A percentile compares a stretch with the other conserved stretches of the same genome.
Conservation (phyloP, 1,140 invertebrate species). For the Idris sp. region DNA sequence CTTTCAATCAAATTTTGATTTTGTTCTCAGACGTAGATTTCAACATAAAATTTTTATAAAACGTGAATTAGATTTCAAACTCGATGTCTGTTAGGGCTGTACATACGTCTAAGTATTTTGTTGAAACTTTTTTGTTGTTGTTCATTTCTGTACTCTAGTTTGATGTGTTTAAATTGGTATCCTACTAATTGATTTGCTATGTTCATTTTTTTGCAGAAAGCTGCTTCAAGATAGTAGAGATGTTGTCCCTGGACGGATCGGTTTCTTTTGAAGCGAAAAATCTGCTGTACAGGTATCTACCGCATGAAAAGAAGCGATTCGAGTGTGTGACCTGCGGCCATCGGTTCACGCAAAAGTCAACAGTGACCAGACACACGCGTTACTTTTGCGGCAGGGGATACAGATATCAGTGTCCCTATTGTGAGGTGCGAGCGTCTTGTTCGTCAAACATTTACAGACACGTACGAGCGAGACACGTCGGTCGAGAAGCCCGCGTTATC, state of each 20-base stretch:
- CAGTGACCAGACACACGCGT: slow-evolving; percentile 68
- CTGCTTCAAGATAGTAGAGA: slow-evolving; percentile 47
- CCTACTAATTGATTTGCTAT: slow-evolving; percentile 30
- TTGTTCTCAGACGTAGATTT: no score
- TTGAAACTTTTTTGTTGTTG: no score
- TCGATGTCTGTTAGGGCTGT: no score
- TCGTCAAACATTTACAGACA: slow-evolving; percentile 72
- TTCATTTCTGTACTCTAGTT: no score
- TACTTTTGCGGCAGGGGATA: slow-evolving; percentile 72
- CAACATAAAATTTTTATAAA: no score
- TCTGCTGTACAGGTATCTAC: slow-evolving; percentile 60
- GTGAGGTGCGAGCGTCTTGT: slow-evolving; percentile 68
- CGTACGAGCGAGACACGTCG: slow-evolving; percentile 63
- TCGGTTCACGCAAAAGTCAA: slow-evolving; percentile 71
- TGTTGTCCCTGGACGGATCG: slow-evolving; percentile 9
- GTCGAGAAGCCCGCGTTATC: slow-evolving; percentile 59
- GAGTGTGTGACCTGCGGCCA: slow-evolving; percentile 76
- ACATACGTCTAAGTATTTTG: no score
- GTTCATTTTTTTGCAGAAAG: slow-evolving; percentile 53
- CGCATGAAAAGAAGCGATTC: slow-evolving; percentile 66
- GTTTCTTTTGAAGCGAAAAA: slow-evolving; percentile 14
- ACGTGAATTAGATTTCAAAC: no score
- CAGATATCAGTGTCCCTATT: slow-evolving; percentile 72
- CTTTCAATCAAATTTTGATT: no score
- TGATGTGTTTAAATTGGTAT: no score